Conservation (phyloP, 2,888 invertebrate species). For the Noctuana brunneofusca region DNA sequence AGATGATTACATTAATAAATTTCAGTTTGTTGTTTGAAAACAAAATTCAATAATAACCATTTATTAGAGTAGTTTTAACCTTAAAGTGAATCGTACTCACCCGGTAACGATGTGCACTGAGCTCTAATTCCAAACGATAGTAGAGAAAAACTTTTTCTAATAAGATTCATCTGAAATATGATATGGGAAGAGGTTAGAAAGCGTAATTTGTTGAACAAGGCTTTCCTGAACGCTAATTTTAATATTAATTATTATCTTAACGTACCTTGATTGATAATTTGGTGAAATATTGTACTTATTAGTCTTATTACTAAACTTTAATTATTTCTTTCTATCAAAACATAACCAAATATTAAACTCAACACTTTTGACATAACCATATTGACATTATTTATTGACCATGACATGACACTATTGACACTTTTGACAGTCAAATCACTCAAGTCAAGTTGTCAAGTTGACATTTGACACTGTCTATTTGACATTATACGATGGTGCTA, state of each 20-base stretch:
- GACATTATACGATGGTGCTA: not conserved
- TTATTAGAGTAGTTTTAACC: not conserved
- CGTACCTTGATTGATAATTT: not conserved
- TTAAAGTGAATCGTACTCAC: slow-evolving; percentile 45
- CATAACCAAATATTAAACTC: not conserved
- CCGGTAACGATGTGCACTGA: slow-evolving; percentile 58
- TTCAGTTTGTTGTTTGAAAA: too few relatives aligned
- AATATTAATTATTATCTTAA: not conserved
- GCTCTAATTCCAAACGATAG: slow-evolving; percentile 60
- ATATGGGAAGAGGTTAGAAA: slow-evolving; percentile 35
- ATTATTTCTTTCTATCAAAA: not conserved
- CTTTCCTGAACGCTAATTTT: not conserved
- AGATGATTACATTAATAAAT: too few relatives aligned
- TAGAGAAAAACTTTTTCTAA: slow-evolving; percentile 65
- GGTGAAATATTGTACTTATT: not conserved
- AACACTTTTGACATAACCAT: not conserved
- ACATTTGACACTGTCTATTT: not conserved
- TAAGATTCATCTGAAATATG: slow-evolving; percentile 71
- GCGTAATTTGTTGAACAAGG: not conserved
- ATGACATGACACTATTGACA: not conserved
- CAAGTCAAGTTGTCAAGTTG: too few relatives aligned
- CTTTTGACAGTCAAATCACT: too few relatives aligned
- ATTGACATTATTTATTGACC: not conserved
- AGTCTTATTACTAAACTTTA: not conserved
- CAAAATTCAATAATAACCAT: not conserved